Evolutionary conservation across 2,888 invertebrate species (phyloP), one percentile per base, ranked within the genome.

Genomic region (Platycnemis pennipes): DNA sequence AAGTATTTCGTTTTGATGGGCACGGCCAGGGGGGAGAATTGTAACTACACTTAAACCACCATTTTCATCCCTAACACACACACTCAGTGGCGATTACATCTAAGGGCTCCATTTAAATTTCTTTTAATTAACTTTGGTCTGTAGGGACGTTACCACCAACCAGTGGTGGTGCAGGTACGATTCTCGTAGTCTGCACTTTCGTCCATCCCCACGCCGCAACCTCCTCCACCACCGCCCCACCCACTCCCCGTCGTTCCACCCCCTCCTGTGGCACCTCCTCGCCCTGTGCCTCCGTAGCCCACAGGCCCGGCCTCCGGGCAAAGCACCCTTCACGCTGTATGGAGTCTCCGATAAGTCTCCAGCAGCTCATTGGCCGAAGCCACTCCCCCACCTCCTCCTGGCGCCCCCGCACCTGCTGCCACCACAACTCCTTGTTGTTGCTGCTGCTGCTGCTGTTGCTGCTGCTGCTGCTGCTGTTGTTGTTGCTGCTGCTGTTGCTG

Each of bases 361-460:
- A 94, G 45, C 44, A 94, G 85, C 85, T 94, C 94, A 69, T 85
- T 94, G 85, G 94, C 94, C 44, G 94, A 45, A 0, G 94, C 88
- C 2, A 94, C 94, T 45, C 86, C 86, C 91, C 91, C 91, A 19
- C 87, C 94, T 7, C 86, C 94, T 42, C 63, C 87, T 22, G 94
- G 86, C 2, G 86, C 87, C 3, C 87, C 94, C 26, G 49, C 94
- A 3, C 63, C 94, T 2, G 94, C 88, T 42, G 86, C 87, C 8
- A 87, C 87, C 26, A 94, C 94, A 8, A 87, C 94, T 37, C 91
- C 91, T 37, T 89, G 89, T 95, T 0, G 95, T 88, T 95, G 94
- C 94, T 96, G 95, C 95, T 96, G 96, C 44, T 96, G 95, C 95
- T 96, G 96, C 96, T 96, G 96, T 89, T 96, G 96, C 95, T 96